Conservation (phyloP, 2,888 invertebrate genomes). For the Drosophila acutilabella region DNA sequence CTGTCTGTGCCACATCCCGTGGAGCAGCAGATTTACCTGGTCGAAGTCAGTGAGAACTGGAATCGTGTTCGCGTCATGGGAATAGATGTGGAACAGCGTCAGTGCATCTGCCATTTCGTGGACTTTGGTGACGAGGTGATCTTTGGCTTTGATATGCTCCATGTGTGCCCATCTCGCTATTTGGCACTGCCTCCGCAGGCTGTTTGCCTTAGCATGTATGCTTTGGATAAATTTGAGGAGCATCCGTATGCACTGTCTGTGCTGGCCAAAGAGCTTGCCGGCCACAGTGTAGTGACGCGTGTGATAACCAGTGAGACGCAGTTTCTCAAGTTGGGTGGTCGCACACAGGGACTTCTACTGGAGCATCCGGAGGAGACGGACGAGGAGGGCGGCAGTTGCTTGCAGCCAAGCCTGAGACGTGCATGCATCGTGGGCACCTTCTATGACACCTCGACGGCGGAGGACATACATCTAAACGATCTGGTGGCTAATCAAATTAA, state of each 20-base stretch:
- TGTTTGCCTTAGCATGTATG: slow-evolving; percentile 89
- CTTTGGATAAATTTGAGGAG: slow-evolving; percentile 88
- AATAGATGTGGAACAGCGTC: slow-evolving; percentile 85
- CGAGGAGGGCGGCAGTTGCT: slow-evolving; percentile 8
- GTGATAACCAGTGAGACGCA: slow-evolving; percentile 84
- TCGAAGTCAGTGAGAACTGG: slow-evolving; percentile 86
- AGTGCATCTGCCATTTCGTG: slow-evolving; percentile 88
- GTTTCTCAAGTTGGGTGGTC: slow-evolving; percentile 60
- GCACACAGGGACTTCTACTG: slow-evolving; percentile 45
- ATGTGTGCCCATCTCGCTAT: slow-evolving; percentile 87
- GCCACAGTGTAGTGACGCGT: slow-evolving; percentile 87
- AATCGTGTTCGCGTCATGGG: slow-evolving; percentile 87
- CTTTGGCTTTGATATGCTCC: slow-evolving; percentile 86
- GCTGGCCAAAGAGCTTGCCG: slow-evolving; percentile 85
- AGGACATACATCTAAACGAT: slow-evolving; percentile 89
- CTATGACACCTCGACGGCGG: slow-evolving; percentile 88
- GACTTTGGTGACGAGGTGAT: slow-evolving; percentile 90
- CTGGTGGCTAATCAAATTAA: slow-evolving; percentile 87
- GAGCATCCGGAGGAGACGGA: background rate
- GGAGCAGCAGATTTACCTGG: slow-evolving; percentile 83
- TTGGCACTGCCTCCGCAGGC: slow-evolving; percentile 90
- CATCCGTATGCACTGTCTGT: slow-evolving; percentile 83
- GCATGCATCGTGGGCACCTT: slow-evolving; percentile 87
- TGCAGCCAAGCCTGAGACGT: slow-evolving; percentile 21
- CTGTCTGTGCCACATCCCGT: slow-evolving; percentile 58